These are phyloP conservation scores for Yponomeuta evonymella DNA, from an alignment of 2,888 invertebrate species.

Conservation along the genomic window DNA sequence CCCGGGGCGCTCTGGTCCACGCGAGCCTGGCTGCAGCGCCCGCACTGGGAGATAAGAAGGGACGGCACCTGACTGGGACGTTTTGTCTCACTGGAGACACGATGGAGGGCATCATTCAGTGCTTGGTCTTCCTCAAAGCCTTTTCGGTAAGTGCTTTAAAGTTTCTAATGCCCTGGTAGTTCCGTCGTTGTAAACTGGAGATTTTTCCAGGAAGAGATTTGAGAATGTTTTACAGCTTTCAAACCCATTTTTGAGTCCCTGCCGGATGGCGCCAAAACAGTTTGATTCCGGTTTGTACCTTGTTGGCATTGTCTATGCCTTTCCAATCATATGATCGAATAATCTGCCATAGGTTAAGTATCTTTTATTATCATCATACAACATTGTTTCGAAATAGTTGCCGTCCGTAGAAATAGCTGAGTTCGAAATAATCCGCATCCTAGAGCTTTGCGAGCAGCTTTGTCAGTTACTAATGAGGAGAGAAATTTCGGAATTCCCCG, in stretches of 20 bases:
- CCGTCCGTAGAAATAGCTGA: constrained; percentile 12
- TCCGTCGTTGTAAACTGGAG: background rate
- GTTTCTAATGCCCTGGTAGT: background rate
- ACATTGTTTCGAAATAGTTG: background rate
- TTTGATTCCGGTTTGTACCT: too few relatives aligned
- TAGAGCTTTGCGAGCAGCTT: constrained; percentile 45
- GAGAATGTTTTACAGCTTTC: too few relatives aligned
- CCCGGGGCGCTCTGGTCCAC: constrained; percentile 84
- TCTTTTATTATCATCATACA: too few relatives aligned
- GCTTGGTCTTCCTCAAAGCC: constrained; percentile 93
- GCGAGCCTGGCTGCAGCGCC: constrained; percentile 85
- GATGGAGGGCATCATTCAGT: constrained; percentile 95
- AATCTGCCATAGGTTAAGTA: too few relatives aligned
- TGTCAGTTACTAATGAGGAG: constrained; percentile 56
- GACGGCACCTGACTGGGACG: constrained; percentile 89
- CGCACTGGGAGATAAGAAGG: constrained; percentile 82
- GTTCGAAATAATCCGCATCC: constrained; percentile 26
- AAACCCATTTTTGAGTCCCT: too few relatives aligned
- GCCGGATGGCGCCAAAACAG: too few relatives aligned
- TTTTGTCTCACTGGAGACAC: constrained; percentile 94
- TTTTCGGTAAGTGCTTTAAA: constrained; percentile 86
- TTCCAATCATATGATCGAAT: too few relatives aligned
- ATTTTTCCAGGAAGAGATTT: too few relatives aligned
- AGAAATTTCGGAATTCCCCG: constrained; percentile 49
- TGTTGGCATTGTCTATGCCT: too few relatives aligned